Evolutionary conservation across 2,113 vertebrate genomes (phyloP).

Genomic region (Sciurus niger): DNA sequence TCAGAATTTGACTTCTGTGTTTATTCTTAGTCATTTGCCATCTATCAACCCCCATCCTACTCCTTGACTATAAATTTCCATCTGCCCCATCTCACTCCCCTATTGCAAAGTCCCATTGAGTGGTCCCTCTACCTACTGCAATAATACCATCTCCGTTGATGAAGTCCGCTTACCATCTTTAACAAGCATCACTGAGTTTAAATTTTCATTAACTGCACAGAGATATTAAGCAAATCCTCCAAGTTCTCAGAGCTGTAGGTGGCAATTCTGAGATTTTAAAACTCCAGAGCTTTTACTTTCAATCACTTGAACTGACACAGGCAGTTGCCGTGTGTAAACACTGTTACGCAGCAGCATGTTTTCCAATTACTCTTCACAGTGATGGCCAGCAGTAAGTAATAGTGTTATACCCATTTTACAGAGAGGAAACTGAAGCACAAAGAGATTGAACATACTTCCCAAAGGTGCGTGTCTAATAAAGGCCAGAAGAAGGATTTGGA

Average conservation of each 20-base stretch:
- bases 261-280: background rate
- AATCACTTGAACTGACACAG: background rate
- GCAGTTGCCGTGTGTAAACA: fast-evolving
- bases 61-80: background rate
- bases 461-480: background rate
- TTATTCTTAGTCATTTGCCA: background rate
- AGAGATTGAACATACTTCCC: background rate
- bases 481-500: background rate
- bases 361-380: background rate
- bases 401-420: background rate
- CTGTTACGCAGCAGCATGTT: background rate
- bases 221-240: background rate
- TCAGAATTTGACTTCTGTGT: too few relatives aligned
- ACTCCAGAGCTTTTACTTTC: background rate
- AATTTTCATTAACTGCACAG: background rate
- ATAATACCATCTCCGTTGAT: too few relatives aligned
- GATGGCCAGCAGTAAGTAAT: background rate
- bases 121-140: background rate
- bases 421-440: background rate
- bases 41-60: fast-evolving
- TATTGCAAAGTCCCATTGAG: too few relatives aligned
- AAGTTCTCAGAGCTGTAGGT: background rate
- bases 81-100: too few relatives aligned
- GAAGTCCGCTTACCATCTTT: background rate
- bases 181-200: background rate